Conservation (phyloP, 1,140 invertebrate species). For the Plutomurus gul region DNA sequence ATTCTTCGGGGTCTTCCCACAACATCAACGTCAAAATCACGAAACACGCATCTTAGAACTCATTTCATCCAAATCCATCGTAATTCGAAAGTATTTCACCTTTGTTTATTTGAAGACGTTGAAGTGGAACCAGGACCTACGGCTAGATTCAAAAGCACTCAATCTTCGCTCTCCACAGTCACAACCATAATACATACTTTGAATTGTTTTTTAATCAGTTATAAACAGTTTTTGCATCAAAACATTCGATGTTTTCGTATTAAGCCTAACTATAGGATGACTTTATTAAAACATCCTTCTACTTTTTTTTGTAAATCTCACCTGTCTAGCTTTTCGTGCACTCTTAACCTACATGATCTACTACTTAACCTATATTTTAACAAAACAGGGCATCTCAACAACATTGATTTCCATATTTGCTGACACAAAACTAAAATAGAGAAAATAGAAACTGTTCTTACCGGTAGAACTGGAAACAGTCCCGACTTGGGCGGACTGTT, state of each 20-base stretch:
- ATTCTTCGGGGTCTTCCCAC: constrained; percentile 22
- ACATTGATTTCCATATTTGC: background rate
- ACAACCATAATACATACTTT: background rate
- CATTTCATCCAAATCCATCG: constrained; percentile 17
- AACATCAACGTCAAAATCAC: background rate
- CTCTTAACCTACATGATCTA: background rate
- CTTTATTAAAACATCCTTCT: too few relatives aligned
- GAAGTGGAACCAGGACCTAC: constrained; percentile 48
- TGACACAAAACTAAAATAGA: background rate
- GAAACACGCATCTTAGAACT: constrained; percentile 20
- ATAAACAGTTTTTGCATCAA: too few relatives aligned
- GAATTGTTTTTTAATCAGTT: too few relatives aligned
- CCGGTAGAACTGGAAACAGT: background rate
- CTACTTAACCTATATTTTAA: background rate
- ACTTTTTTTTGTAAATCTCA: too few relatives aligned
- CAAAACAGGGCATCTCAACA: too few relatives aligned
- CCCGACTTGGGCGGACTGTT: background rate
- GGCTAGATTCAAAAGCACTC: constrained; percentile 53
- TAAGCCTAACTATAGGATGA: too few relatives aligned
- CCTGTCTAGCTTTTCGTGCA: too few relatives aligned
- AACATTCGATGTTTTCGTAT: too few relatives aligned
- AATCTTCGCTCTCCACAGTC: constrained; percentile 39
- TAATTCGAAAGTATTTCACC: constrained; percentile 41
- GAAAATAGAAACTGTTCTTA: background rate
- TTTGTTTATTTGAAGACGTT: constrained; percentile 52